Base-by-base conservation (phyloP, 2,113 vertebrate genomes). In the Vulpes ferrilata region DNA sequence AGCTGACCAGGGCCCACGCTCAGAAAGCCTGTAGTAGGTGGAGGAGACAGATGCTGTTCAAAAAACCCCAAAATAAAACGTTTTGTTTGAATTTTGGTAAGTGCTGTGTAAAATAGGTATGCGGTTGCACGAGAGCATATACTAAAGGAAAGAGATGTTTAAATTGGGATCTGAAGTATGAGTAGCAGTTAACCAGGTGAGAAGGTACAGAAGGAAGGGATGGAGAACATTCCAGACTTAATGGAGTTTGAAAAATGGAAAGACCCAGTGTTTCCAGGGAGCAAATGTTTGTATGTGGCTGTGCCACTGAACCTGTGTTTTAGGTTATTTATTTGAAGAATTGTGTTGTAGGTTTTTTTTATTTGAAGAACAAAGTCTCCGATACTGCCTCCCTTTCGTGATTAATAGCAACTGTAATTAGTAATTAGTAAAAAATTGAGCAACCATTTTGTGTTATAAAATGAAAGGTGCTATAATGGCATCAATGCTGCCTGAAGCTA, bases 301-400 rank as follows among this genome's bases (percentile, higher is more conserved):
- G 6, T 48, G 17, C 59, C 8, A 19, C 35, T 87, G n/a, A 93
- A 93, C 59, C 96, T 93, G n/a, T 79, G 76, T 73, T 88, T 71
- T 92, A 32, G 7, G 19, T 23, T 90, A 74, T 55, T 93, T 90
- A 23, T n/a, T 32, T 79, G 76, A 55, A 53, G 55, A 78, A n/a
- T 67, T 82, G 43, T 64, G 55, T 80, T 86, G 85, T 90, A 38
- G 10, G n/a, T n/a, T 93, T 88, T 35, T n/a, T 12, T 80, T 20
- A 30, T 51, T 78, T 95, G 90, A 81, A 96, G 93, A 94, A 91
- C 85, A 83, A 90, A 87, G 38, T 22, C 60, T 96, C 88, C 93
- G 74, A 64, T 84, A 27, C 53, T 93, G 74, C 43, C 30, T 93
- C 32, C 83, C 48, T 80, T 51, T 93, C 76, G 67, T 93, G 88